phyloP scores from a whole-genome alignment of 1,140 invertebrate species.

The Drosophila cardini region DNA sequence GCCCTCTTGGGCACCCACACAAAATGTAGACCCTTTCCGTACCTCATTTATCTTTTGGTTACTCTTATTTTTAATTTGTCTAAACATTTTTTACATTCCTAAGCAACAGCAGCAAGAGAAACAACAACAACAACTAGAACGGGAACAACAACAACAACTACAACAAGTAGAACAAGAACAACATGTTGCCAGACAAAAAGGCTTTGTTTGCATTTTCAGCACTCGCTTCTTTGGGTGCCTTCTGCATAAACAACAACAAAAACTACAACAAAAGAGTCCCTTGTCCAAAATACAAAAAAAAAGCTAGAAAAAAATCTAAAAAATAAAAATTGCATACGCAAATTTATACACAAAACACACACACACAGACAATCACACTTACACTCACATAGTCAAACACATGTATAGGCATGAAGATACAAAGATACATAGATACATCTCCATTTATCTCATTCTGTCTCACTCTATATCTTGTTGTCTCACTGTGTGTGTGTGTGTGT shows the following conservation, averaged over 20 bases:
- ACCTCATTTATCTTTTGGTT: constrained; percentile 52
- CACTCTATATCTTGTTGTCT: not conserved
- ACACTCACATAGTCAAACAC: constrained; percentile 5
- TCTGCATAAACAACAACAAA: constrained; percentile 62
- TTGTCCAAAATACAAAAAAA: constrained; percentile 24
- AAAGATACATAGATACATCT: constrained; percentile 18
- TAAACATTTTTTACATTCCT: constrained; percentile 71
- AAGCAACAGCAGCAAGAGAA: constrained; percentile 36
- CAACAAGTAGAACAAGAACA: constrained; percentile 33
- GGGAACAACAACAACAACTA: constrained; percentile 39
- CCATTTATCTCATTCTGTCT: not conserved
- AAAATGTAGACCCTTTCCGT: not conserved
- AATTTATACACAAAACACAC: constrained; percentile 71
- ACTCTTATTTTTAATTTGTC: constrained; percentile 81
- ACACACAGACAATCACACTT: constrained; percentile 24
- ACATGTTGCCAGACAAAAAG: constrained; percentile 67
- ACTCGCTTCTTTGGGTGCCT: constrained; percentile 27
- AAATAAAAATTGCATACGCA: constrained; percentile 76
- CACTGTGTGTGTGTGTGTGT: no score
- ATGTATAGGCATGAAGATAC: constrained; percentile 43
- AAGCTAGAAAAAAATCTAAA: constrained; percentile 26
- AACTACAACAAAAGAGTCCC: constrained; percentile 14
- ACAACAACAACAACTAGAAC: constrained; percentile 34
- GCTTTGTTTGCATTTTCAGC: constrained; percentile 73
- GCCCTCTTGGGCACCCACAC: constrained; percentile 1